Evolutionary conservation across 2,888 invertebrate species (phyloP).

Genomic region (Autographa gamma): DNA sequence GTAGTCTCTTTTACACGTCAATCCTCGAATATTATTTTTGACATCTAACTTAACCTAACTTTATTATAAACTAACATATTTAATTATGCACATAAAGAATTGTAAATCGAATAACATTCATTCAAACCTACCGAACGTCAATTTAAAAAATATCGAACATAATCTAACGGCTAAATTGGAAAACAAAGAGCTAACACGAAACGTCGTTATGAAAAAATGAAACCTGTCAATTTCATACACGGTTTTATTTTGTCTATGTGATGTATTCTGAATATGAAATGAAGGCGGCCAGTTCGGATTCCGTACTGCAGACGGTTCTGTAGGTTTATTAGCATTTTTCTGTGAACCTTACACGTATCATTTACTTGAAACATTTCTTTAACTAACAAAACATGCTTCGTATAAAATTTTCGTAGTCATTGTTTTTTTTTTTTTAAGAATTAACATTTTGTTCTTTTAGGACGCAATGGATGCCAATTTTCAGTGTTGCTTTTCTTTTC

Average conservation of each 20-base stretch:
- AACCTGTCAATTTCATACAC: constrained; percentile 31
- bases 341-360: neutral
- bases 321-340: neutral
- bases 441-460: too few species aligned
- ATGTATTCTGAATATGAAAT: constrained; percentile 48
- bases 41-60: too few species aligned
- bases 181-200: constrained; percentile 35
- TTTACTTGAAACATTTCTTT: neutral
- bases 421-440: too few species aligned
- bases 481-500: too few species aligned
- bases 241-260: constrained; percentile 34
- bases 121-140: neutral
- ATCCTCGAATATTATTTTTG: too few species aligned
- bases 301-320: constrained; percentile 7
- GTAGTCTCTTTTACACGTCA: too few species aligned
- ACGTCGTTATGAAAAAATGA: constrained; percentile 20
- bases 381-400: too few species aligned
- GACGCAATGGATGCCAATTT: too few species aligned
- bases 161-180: constrained; percentile 6
- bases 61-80: neutral
- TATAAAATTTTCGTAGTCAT: too few species aligned
- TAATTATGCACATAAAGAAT: neutral
- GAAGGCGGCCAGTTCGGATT: constrained; percentile 11
- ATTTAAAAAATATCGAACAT: constrained; percentile 3
- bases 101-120: neutral